These are phyloP conservation scores for Tachysurus vachellii DNA, from an alignment of 2,113 vertebrate species.

Conservation along the genomic window DNA sequence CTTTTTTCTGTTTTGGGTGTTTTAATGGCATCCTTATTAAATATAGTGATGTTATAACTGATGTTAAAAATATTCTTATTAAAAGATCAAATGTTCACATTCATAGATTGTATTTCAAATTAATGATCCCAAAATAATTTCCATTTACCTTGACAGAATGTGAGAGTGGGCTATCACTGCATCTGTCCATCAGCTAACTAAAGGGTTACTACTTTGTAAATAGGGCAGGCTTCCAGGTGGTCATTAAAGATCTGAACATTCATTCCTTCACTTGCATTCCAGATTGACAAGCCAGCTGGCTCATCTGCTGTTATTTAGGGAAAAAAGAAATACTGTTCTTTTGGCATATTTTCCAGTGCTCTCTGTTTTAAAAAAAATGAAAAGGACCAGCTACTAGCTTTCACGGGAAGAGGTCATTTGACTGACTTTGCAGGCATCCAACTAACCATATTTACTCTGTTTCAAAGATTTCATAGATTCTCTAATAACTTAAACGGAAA, in stretches of 20 bases:
- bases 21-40: background rate
- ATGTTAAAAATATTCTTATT: background rate
- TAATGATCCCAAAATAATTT: background rate
- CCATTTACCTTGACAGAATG: background rate
- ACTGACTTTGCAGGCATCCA: background rate
- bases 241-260: background rate
- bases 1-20: background rate
- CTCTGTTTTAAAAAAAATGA: no score
- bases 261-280: background rate
- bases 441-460: background rate
- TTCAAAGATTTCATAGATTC: background rate
- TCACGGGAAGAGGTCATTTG: background rate
- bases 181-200: background rate
- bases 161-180: background rate
- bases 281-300: background rate
- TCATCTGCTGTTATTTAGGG: background rate
- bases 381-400: background rate
- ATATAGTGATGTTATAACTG: background rate
- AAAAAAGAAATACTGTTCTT: no score
- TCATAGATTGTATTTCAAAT: background rate
- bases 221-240: background rate
- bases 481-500: no score
- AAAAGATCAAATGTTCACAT: background rate
- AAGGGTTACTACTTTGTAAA: background rate
- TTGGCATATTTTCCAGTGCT: no score